Percentiles rank a stretch among this genome's conserved stretches.
Conservation (phyloP, 1,140 invertebrate species). For the Portunus trituberculatus region DNA sequence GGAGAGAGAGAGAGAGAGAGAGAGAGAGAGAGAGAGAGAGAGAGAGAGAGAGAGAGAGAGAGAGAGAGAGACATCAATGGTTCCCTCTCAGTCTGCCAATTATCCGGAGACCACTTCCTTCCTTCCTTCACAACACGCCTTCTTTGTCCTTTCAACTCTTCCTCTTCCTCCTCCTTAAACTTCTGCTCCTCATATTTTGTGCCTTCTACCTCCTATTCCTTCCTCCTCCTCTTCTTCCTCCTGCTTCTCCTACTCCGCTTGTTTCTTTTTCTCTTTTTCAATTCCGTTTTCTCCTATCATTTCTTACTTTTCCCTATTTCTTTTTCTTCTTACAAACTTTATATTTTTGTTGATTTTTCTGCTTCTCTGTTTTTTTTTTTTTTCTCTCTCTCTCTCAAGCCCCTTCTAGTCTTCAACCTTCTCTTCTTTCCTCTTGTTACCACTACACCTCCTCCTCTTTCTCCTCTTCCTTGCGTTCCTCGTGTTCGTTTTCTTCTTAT, state of each 20-base stretch:
- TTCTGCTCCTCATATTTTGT: neutral
- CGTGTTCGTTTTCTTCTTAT: neutral
- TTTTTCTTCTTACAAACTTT: neutral
- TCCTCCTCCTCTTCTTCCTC: neutral
- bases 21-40: neutral
- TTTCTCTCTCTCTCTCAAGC: neutral
- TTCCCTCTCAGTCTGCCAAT: neutral
- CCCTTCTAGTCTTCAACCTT: neutral
- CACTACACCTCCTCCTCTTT: neutral
- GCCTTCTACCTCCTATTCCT: neutral
- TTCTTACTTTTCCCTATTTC: neutral
- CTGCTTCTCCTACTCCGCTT: neutral
- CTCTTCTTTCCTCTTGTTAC: neutral
- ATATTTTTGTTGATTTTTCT: neutral
- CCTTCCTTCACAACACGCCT: neutral
- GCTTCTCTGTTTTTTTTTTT: neutral
- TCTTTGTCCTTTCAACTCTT: neutral
- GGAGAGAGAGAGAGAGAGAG: neutral
- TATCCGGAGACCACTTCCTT: neutral
- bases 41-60: neutral
- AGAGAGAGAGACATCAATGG: neutral
- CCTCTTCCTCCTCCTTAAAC: neutral
- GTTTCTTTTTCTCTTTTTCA: neutral
- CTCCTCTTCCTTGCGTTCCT: neutral
- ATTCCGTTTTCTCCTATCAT: neutral